Conservation (phyloP, 2,797 vertebrate genomes). For the Tinamus major region DNA sequence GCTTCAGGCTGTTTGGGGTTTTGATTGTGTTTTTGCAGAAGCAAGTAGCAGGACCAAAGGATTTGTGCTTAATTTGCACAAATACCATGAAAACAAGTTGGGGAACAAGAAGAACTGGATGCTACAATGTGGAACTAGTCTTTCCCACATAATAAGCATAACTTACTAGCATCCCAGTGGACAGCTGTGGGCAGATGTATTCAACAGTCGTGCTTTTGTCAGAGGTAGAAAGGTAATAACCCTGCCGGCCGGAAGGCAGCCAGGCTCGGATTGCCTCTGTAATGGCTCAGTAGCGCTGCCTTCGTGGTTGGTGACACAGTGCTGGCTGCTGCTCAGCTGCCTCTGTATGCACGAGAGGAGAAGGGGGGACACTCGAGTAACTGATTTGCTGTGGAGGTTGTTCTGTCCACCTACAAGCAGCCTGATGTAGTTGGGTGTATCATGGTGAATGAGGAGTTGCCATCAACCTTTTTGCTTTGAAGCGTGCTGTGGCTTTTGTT, state of each 20-base stretch:
- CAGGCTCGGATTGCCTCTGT: fast-evolving
- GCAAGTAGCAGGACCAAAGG: background rate
- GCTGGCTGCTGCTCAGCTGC: background rate
- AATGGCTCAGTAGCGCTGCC: background rate
- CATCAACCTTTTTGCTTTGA: background rate
- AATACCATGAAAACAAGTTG: background rate
- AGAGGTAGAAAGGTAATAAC: background rate
- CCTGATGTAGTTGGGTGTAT: background rate
- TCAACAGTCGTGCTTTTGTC: background rate
- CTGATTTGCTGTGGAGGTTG: background rate
- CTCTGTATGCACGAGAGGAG: fast-evolving
- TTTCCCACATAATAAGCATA: fast-evolving
- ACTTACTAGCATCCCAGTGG: background rate
- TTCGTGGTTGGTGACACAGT: fast-evolving
- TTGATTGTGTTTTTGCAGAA: background rate
- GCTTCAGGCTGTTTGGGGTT: background rate
- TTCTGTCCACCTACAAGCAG: background rate
- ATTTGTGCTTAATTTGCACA: background rate
- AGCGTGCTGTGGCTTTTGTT: background rate
- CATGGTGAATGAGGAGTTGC: fast-evolving
- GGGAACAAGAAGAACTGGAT: background rate
- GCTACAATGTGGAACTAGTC: background rate
- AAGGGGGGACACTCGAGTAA: fast-evolving
- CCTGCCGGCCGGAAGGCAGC: fast-evolving
- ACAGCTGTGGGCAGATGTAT: background rate